Base-by-base conservation (phyloP, 1,140 invertebrate species). In the Zelostemma sp. region DNA sequence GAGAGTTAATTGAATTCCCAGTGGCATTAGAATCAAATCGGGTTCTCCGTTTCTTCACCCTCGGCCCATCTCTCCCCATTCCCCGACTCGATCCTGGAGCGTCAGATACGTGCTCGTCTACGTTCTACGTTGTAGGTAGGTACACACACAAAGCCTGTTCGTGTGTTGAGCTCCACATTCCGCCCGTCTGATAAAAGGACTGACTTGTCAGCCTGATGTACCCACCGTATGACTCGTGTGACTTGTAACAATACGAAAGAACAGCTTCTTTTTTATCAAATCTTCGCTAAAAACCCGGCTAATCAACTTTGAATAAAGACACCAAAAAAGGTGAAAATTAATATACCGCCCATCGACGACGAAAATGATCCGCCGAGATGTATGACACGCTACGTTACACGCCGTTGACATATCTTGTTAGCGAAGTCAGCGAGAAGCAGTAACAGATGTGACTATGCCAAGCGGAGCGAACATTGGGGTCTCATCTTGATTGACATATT, bases 401-500 rank as follows among this genome's bases (percentile, higher is more conserved):
- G 49, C 33, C 45, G 60, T 68, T 65, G 66, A 73, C 66, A 46
- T 70, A 59, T 73, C 72, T 76, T 71, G 74, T 78, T 78, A 77
- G 74, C 64, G 65, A 65, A 75, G 69, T 73, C 64, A 49, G 48
- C 25, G 55, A 59, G 59, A 56, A 72, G 73, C 58, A 59, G 78
- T 73, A 81, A 81, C 80, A 81, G 80, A 81, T 81, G 80, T 78
- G 77, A 66, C 58, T 63, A 57, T 75, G 74, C 70, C 74, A 81
- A 74, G 72, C 68, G 75, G 75, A 79, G 79, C 73, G 69, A 74
- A 72, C 67, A 74, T 66, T 72, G 45, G 75, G 76, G 68, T 77
- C 73, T 54, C 66, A 31, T 54, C 62, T 76, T 84, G 80, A 84
- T 82, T 82, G 82, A 84, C 82, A 82, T 82, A 82, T 82, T 84